phyloP scores from a whole-genome alignment of 2,888 invertebrate species.

The Rhamnusium bicolor region DNA sequence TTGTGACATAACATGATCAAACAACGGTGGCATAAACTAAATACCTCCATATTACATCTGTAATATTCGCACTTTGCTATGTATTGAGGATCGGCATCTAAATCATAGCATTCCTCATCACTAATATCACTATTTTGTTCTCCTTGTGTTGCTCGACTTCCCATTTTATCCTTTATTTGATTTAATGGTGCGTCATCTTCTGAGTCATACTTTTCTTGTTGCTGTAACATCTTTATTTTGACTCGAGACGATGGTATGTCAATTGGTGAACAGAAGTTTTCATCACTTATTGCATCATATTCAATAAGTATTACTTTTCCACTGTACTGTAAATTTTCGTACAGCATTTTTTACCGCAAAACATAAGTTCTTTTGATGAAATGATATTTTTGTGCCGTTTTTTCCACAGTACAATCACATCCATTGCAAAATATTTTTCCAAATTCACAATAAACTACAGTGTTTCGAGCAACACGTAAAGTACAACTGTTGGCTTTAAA shows the following conservation, averaged over 20 bases:
- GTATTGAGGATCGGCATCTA: conserved; percentile 16
- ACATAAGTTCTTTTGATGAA: not conserved
- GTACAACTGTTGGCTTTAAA: too few species aligned
- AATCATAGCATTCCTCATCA: conserved; percentile 1
- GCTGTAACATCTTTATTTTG: not conserved
- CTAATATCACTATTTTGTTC: not conserved
- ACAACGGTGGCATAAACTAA: conserved; percentile 12
- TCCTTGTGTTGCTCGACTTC: not conserved
- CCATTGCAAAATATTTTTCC: too few species aligned
- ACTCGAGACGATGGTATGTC: not conserved
- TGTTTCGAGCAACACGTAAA: too few species aligned
- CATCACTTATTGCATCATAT: conserved; percentile 1
- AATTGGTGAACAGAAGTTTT: not conserved
- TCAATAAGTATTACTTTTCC: conserved; percentile 12
- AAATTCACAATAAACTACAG: not conserved
- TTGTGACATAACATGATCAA: conserved; percentile 1
- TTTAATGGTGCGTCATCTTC: not conserved
- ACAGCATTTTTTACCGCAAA: conserved; percentile 14
- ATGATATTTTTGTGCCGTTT: not conserved
- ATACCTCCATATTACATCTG: conserved; percentile 4
- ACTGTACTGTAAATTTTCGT: conserved; percentile 17
- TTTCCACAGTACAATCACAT: too few species aligned
- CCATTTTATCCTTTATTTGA: not conserved
- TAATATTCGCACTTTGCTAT: conserved; percentile 4
- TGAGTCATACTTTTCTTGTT: not conserved